A percentile compares a stretch with the other conserved stretches of the same genome.
Evolutionary conservation across 2,113 vertebrate species (phyloP).

Genomic region (Cyanoderma ruficeps): DNA sequence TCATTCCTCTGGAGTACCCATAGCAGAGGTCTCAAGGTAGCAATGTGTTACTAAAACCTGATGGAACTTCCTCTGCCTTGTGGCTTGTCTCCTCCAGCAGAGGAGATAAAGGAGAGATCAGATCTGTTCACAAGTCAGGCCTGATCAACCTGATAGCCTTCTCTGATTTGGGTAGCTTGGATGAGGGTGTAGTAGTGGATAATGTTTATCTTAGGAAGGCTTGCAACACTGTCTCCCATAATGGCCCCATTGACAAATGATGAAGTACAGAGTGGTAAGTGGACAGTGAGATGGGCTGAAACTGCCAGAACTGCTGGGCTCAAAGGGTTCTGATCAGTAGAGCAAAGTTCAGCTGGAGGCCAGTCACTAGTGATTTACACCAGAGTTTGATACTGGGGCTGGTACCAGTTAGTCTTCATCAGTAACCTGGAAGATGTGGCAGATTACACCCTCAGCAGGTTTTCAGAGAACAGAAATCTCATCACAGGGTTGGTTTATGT

Average conservation of each 20-base stretch:
- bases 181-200: background rate
- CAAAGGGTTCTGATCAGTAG: background rate
- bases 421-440: background rate
- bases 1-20: background rate
- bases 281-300: background rate
- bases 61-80: background rate
- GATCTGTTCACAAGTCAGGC: background rate
- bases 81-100: background rate
- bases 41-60: background rate
- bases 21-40: background rate
- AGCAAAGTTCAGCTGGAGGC: background rate
- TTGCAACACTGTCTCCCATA: background rate
- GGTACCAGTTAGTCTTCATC: background rate
- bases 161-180: background rate
- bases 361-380: background rate
- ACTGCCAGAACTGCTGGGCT: background rate
- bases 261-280: background rate
- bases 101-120: background rate
- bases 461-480: background rate
- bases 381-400: background rate
- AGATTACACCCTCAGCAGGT: background rate
- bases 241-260: background rate
- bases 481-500: background rate
- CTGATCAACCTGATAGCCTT: background rate
- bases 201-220: background rate